Base-by-base conservation (phyloP, 2,888 invertebrate genomes). In the Phaonia tiefii region DNA sequence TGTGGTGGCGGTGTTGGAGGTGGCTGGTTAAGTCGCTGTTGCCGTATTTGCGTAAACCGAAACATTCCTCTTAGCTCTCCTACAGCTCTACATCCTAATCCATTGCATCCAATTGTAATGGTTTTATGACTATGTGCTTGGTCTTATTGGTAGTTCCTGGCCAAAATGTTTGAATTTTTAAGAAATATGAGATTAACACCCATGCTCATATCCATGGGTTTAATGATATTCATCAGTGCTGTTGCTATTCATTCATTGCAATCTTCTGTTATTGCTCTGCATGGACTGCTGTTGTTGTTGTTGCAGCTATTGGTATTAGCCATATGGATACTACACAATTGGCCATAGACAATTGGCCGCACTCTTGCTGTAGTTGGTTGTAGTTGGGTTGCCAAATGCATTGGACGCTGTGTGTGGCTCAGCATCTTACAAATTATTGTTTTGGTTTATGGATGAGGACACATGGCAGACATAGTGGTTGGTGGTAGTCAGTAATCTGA, bases 361-460 rank as follows among this genome's bases (percentile, higher is more conserved):
- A 60, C 2, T 20, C 31, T 26, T 25, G 25, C 56, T 1, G 56
- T 26, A 5, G n/a, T n/a, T 13, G 25, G 7, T 13, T 25, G 3
- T 54, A 25, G 51, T 22, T 8, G 51, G 39, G 37, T 1, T 11
- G 63, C 56, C 42, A 63, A n/a, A 3, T 17, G 54, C 13, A 63
- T 66, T n/a, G 51, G 49, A 75, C 79, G 58, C 75, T 67, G 71
- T 75, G 75, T 79, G 79, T 72, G 79, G 75, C 71, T 79, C 67
- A 75, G 75, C 71, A 75, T 75, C 39, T 75, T 66, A 79, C 79
- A 79, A 79, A 79, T 79, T 79, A 79, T 79, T 75, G 60, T n/a
- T n/a, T n/a, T 71, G 71, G 79, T 74, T 79, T 74, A 79, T 66
- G 74, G 65, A 74, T 70, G 69, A 63, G 67, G 63, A 20, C n/a